A percentile compares a stretch with the other conserved stretches of the same genome.
Evolutionary conservation across 92 coral and sea anemone species (phyloP).

Genomic region (Epizoanthus rinbou): DNA sequence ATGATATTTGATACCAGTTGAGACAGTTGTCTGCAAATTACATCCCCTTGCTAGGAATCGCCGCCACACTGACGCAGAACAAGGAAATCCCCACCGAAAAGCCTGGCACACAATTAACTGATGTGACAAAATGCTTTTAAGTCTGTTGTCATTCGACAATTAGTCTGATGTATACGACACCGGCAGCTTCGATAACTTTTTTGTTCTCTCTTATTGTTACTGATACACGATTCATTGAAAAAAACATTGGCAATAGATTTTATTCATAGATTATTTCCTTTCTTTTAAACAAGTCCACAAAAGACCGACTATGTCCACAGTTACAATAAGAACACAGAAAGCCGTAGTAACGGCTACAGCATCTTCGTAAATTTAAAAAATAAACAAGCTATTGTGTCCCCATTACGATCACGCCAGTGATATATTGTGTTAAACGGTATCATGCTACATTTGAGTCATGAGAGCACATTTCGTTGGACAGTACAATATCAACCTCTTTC

Average conservation of each 20-base stretch:
- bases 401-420: too few relatives aligned
- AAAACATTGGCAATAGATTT: neutral
- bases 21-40: slow-evolving; percentile 32
- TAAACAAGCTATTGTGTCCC: too few relatives aligned
- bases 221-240: slow-evolving; percentile 5
- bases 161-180: neutral
- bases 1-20: slow-evolving; percentile 31
- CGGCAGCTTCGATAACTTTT: neutral
- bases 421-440: too few relatives aligned
- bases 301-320: too few relatives aligned
- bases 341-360: too few relatives aligned
- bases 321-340: too few relatives aligned
- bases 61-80: slow-evolving; percentile 41
- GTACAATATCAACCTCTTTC: too few relatives aligned
- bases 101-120: slow-evolving; percentile 34
- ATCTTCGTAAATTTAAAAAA: too few relatives aligned
- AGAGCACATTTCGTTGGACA: too few relatives aligned
- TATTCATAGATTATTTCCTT: slow-evolving; percentile 9
- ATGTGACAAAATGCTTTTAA: slow-evolving; percentile 39
- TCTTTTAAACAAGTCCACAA: neutral
- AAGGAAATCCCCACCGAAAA: slow-evolving; percentile 34
- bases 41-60: slow-evolving; percentile 23
- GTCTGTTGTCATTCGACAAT: slow-evolving; percentile 15
- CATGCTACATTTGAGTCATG: too few relatives aligned
- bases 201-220: neutral